Evolutionary conservation across 2,888 invertebrate genomes (phyloP).

Genomic region (Tridacna gigas): DNA sequence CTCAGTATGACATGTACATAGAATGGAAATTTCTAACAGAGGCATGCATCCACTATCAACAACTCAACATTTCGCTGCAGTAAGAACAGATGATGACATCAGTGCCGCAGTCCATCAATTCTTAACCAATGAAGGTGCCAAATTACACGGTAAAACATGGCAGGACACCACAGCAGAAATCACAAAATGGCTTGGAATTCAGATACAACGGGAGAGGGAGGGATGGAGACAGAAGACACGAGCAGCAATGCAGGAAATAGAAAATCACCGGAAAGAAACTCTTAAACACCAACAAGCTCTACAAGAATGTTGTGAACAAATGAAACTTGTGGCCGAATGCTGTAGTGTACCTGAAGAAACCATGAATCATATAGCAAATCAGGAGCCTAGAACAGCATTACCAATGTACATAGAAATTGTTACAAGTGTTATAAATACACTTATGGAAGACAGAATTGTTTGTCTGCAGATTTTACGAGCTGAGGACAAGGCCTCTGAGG

Average conservation of each 20-base stretch:
- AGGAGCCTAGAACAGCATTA: constrained; percentile 64
- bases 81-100: constrained; percentile 75
- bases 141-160: constrained; percentile 67
- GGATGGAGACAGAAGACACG: constrained; percentile 80
- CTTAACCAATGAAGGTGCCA: constrained; percentile 65
- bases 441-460: constrained; percentile 73
- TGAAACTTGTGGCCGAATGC: constrained; percentile 67
- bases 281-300: constrained; percentile 66
- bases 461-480: constrained; percentile 72
- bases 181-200: constrained; percentile 74
- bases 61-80: constrained; percentile 63
- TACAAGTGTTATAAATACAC: constrained; percentile 68
- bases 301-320: constrained; percentile 68
- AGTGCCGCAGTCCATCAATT: constrained; percentile 72
- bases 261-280: constrained; percentile 73
- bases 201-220: constrained; percentile 78
- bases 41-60: constrained; percentile 68
- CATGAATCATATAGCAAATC: constrained; percentile 60
- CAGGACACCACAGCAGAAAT: constrained; percentile 71
- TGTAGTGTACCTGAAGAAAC: constrained; percentile 67
- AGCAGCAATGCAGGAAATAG: constrained; percentile 79
- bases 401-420: constrained; percentile 73
- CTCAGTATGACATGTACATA: constrained; percentile 15
- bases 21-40: constrained; percentile 55
- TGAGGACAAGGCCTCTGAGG: constrained; percentile 53